phyloP scores from a whole-genome alignment of 2,113 vertebrate species.

The Corythaeola cristata region DNA sequence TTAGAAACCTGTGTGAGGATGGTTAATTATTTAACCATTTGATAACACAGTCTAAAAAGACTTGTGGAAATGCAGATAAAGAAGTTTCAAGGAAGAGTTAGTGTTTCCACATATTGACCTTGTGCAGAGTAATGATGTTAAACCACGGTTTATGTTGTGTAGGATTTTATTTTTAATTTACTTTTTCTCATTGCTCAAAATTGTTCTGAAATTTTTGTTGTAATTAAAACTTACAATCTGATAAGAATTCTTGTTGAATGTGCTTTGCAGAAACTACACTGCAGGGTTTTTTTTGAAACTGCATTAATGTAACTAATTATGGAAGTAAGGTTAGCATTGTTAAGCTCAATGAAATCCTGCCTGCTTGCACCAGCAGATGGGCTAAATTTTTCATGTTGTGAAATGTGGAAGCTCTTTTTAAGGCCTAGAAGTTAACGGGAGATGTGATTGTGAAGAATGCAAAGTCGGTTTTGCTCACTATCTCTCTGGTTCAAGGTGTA shows the following conservation, averaged over 20 bases:
- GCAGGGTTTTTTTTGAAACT: neutral
- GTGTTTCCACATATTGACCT: neutral
- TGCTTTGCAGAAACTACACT: neutral
- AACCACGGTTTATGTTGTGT: neutral
- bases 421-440: neutral
- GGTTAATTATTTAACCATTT: neutral
- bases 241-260: neutral
- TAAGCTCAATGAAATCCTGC: neutral
- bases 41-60: neutral
- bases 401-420: neutral
- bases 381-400: neutral
- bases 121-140: neutral
- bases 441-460: rapidly evolving
- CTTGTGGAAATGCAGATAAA: neutral
- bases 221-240: neutral
- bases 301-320: neutral
- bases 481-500: neutral
- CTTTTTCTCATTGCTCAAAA: neutral
- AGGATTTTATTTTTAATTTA: neutral
- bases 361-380: neutral
- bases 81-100: neutral
- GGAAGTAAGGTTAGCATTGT: neutral
- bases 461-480: neutral
- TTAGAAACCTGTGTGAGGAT: neutral
- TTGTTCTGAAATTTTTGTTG: neutral